Base-by-base conservation (phyloP, 2,113 vertebrate genomes). In the Neodontobutis hainanensis region DNA sequence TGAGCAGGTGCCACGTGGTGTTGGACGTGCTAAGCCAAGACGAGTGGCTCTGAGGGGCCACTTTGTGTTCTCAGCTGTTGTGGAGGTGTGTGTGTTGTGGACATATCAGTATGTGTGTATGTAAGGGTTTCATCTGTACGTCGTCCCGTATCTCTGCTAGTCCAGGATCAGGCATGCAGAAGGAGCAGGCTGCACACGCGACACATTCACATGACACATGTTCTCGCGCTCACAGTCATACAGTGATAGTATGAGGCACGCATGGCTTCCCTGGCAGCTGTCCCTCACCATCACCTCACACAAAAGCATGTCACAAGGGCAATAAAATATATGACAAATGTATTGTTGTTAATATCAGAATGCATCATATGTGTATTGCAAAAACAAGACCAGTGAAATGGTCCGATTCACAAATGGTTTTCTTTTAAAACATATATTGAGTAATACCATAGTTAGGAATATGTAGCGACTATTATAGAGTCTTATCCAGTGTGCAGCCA, bases 61-160 rank as follows among this genome's bases (percentile, higher is more conserved):
- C 55, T 15, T 50, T 84, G 76, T 19, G 65, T 73, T 70, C 52
- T 79, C 80, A 86, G 83, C 79, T 88, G 88, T 78, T 61, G 19
- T 5, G 35, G 40, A 49, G 15, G 4, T 34, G 34, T 34, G 57
- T 11, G 10, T 16, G 27, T 14, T 9, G 52, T 58, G 35, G 51
- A 2, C 50, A 5, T 64, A 5, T 57, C 51, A n/a, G 48, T 65
- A 43, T 64, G 48, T 55, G 19, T 56, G 55, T 60, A 16, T 59
- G 56, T 57, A 44, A 43, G 57, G 0, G 7, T 77, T 79, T 82
- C 53, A 77, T 84, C 46, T 73, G 43, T 61, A 69, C 57, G 46
- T 14, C 47, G 64, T 69, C 45, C 50, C 0, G 0, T 40, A 51
- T 51, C 70, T 43, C 53, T 14, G 35, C 34, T 60, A 60, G 80